Evolutionary conservation across 2,797 vertebrate genomes (phyloP), one percentile per base, ranked within the genome.

Genomic region (Gadopsis marmoratus): DNA sequence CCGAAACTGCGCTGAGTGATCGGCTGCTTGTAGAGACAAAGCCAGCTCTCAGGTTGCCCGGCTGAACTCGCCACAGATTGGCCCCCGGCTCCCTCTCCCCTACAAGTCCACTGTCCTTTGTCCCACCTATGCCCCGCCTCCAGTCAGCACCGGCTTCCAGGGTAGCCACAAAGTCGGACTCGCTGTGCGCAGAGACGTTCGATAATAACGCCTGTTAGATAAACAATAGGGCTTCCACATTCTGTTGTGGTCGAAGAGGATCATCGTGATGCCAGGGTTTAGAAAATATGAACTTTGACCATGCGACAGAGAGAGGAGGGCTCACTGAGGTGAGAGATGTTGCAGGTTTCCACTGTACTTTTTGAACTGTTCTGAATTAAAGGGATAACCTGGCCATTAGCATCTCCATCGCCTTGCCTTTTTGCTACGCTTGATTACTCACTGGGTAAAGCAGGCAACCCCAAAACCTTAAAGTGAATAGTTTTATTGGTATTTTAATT

Each of bases 1-100:
- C 87, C 66, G 79, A 74, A 94, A 90, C 91, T 79, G 88, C 54
- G 90, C 76, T 86, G 95, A 96, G 92, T 95, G 95, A 97, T 95
- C 60, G 87, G 90, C 88, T 86, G 94, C 93, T 89, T 3, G 60
- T n/a, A 12, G 92, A 95, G 87, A 93, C 91, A 94, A 95, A 95
- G 92, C 80, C 82, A 45, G 81, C 72, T 90, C 88, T 93, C 88
- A 89, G 82, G 87, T 84, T 71, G 87, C 83, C 82, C 56, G 51
- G 75, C 60, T 74, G 74, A 88, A 88, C 84, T 35, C 66, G 6
- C 76, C 59, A 48, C 51, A 54, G 68, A 84, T 68, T 64, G 23
- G 39, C 64, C 21, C 74, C 62, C 41, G 13, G 62, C 68, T 87
- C 59, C 53, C 87, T 69, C 62, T 86, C 91, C 86, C 88, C 74